Conservation (phyloP, 2,797 vertebrate species). For the Phylloscopus collybita region DNA sequence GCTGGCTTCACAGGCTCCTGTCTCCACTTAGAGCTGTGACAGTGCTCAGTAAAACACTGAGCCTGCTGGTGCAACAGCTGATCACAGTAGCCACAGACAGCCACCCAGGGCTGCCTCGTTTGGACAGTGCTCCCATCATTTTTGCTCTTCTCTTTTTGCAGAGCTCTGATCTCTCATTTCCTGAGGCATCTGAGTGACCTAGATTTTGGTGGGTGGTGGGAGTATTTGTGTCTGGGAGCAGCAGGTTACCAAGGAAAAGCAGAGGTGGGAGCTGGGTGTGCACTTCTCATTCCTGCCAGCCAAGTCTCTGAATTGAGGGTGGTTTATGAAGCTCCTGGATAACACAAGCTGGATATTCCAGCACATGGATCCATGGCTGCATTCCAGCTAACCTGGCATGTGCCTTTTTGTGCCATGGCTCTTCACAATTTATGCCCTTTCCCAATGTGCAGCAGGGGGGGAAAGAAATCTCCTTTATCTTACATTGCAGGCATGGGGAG, state of each 20-base stretch:
- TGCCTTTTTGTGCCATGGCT: background rate
- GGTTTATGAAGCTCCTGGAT: background rate
- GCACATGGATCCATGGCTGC: background rate
- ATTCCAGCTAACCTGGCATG: background rate
- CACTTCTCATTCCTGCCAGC: background rate
- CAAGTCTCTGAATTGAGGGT: background rate
- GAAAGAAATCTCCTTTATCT: background rate
- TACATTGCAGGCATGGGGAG: background rate
- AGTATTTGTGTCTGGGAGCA: background rate
- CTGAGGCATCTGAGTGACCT: background rate
- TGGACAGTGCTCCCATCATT: background rate
- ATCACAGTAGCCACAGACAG: background rate
- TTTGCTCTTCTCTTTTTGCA: background rate
- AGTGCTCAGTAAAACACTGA: fast-evolving
- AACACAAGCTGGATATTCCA: background rate
- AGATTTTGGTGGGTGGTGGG: background rate
- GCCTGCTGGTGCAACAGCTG: background rate
- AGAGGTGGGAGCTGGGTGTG: background rate
- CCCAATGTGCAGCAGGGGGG: fast-evolving
- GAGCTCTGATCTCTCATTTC: background rate
- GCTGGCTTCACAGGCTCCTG: background rate
- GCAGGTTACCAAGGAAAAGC: background rate
- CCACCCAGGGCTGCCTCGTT: background rate
- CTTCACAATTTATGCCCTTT: background rate
- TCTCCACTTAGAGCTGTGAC: fast-evolving